Evolutionary conservation across 2,888 invertebrate species (phyloP), one percentile per base, ranked within the genome.

Genomic region (Eupithecia inturbata): DNA sequence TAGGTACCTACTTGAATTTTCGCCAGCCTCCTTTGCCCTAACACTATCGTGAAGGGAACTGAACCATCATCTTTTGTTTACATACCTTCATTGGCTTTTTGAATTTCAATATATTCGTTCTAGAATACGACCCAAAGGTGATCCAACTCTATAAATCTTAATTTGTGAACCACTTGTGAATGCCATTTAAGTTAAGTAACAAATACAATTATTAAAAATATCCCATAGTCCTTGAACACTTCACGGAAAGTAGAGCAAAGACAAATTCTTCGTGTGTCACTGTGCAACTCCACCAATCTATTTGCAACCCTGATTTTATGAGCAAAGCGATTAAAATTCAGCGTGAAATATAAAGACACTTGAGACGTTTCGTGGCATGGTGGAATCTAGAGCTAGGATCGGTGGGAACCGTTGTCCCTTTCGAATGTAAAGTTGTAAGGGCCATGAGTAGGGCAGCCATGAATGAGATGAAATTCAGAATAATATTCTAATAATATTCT

Each of bases 381-480:
- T 72, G 76, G 79, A 77, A 86, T 88, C 86, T 87, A 84, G 84
- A 89, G 88, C 82, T 82, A 87, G 87, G 87, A 83, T 80, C 88
- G 92, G 92, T 93, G 93, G 92, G 93, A 93, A 93, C 88, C 74
- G 80, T 81, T 84, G 87, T 90, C 89, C 92, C 92, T 91, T 93
- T 92, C 92, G 84, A 92, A 87, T 86, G 80, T 82, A 79, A 72
- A 82, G 84, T 86, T 87, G 89, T 85, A 81, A 57, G 82, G 72
- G 72, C 67, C 45, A 76, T 73, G 69, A 72, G 77, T 81, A 72
- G 77, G 69, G 66, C 33, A 14, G 72, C 76, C 63, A 73, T 76
- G 14, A 64, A 33, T 64, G 4, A 4, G 2, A n/a, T 62, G 19
- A 19, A 62, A 62, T 19, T 12, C 19, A 60, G 28, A 10, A 19